These are phyloP conservation scores for Oreohelix idahoensis DNA, from an alignment of 1,140 invertebrate species.

Conservation along the genomic window DNA sequence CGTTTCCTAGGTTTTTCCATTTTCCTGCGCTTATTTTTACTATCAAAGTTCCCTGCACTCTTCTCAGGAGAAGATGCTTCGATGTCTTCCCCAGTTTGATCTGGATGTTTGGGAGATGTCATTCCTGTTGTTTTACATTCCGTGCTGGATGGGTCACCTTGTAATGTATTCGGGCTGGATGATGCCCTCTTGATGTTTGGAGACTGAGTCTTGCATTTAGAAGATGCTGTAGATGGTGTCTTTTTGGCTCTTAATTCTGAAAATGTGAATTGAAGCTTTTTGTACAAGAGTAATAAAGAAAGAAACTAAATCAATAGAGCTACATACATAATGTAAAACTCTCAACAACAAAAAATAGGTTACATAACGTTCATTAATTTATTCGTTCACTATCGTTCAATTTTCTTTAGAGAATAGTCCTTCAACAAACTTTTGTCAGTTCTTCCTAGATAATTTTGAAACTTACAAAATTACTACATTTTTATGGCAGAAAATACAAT, in stretches of 20 bases:
- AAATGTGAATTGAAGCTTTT: neutral
- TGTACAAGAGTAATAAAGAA: too few relatives aligned
- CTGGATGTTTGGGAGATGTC: neutral
- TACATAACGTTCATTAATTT: too few relatives aligned
- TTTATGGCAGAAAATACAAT: too few relatives aligned
- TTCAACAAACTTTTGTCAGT: too few relatives aligned
- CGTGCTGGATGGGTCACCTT: neutral
- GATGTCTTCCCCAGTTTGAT: slow-evolving; percentile 44
- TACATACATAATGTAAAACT: too few relatives aligned
- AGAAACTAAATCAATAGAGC: too few relatives aligned
- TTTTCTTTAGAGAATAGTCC: too few relatives aligned
- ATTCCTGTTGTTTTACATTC: neutral
- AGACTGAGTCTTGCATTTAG: neutral
- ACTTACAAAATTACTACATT: too few relatives aligned
- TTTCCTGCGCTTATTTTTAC: slow-evolving; percentile 67
- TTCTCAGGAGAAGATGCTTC: slow-evolving; percentile 66
- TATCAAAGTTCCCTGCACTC: slow-evolving; percentile 4
- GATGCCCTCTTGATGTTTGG: neutral
- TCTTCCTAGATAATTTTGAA: too few relatives aligned
- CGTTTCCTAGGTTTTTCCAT: slow-evolving; percentile 68
- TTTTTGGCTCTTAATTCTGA: slow-evolving; percentile 17
- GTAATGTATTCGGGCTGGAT: neutral
- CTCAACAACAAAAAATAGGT: too few relatives aligned
- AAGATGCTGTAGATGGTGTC: neutral
- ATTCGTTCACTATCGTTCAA: too few relatives aligned